A percentile compares a stretch with the other conserved stretches of the same genome.
phyloP scores from a whole-genome alignment of 2,113 vertebrate species.

The Siniperca chuatsi region DNA sequence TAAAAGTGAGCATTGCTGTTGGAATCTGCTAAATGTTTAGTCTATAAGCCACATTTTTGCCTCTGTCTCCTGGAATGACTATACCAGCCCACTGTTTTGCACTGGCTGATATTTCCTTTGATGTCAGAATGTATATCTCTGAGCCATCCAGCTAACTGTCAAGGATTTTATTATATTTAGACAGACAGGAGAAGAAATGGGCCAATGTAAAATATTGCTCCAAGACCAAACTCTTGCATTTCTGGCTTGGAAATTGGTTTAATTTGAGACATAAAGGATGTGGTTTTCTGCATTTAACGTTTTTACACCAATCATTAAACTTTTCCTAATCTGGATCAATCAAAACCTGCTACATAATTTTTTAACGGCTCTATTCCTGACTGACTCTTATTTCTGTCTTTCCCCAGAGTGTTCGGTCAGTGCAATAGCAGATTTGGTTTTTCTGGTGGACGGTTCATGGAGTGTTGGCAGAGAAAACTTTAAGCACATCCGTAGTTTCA shows the following conservation, averaged over 20 bases:
- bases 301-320: slow-evolving; percentile 22
- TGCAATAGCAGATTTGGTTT: slow-evolving; percentile 93
- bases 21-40: slow-evolving; percentile 72
- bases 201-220: slow-evolving; percentile 35
- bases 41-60: slow-evolving; percentile 62
- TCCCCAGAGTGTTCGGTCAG: slow-evolving; percentile 93
- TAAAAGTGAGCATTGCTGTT: slow-evolving; percentile 58
- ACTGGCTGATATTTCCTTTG: slow-evolving; percentile 64
- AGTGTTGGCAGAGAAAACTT: slow-evolving; percentile 98
- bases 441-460: slow-evolving; percentile 98
- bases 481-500: slow-evolving; percentile 94
- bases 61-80: slow-evolving; percentile 66
- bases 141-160: slow-evolving; percentile 66
- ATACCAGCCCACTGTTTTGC: slow-evolving; percentile 69
- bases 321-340: slow-evolving; percentile 13
- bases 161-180: slow-evolving; percentile 62
- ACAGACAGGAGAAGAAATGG: slow-evolving; percentile 47
- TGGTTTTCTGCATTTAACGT: slow-evolving; percentile 20
- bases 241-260: slow-evolving; percentile 30
- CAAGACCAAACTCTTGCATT: slow-evolving; percentile 28
- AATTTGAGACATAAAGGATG: slow-evolving; percentile 11
- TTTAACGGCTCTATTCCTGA: background rate
- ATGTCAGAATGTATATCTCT: slow-evolving; percentile 62
- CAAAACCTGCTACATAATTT: background rate
- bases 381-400: slow-evolving; percentile 42